Percentiles rank a stretch among this genome's conserved stretches.
These are phyloP conservation scores for Drosophila micromelanica DNA, from an alignment of 1,140 invertebrate genomes.

Conservation along the genomic window DNA sequence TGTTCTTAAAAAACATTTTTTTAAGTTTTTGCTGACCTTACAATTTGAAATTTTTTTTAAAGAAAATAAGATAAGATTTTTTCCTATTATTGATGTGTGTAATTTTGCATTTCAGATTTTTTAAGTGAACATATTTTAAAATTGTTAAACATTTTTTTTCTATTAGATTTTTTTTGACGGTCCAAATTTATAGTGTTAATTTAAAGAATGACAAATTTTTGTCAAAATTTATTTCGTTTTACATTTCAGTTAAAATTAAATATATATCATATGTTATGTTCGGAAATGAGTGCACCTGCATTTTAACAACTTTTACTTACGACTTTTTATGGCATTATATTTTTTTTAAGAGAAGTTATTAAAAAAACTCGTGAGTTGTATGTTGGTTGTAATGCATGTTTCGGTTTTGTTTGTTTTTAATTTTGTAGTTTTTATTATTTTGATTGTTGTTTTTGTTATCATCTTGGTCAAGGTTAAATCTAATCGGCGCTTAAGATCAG, in stretches of 20 bases:
- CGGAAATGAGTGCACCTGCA: neutral
- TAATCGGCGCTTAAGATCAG: slow-evolving; percentile 76
- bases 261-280: neutral
- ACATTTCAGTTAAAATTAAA: too few relatives aligned
- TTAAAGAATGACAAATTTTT: neutral
- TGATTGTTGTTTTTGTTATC: slow-evolving; percentile 57
- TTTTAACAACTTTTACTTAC: neutral
- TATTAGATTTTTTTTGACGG: too few relatives aligned
- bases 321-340: neutral
- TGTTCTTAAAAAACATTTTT: too few relatives aligned
- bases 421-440: slow-evolving; percentile 12
- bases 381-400: slow-evolving; percentile 5
- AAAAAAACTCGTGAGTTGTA: slow-evolving; percentile 18
- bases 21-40: too few relatives aligned
- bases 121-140: too few relatives aligned
- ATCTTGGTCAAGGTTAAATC: slow-evolving; percentile 82
- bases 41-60: too few relatives aligned
- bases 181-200: too few relatives aligned
- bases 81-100: too few relatives aligned
- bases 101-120: too few relatives aligned
- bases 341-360: neutral
- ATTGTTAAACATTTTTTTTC: too few relatives aligned
- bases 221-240: neutral
- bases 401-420: neutral
- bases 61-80: too few relatives aligned